Evolutionary conservation across 1,140 invertebrate genomes (phyloP).

Genomic region (Hylaeus anthracinus): DNA sequence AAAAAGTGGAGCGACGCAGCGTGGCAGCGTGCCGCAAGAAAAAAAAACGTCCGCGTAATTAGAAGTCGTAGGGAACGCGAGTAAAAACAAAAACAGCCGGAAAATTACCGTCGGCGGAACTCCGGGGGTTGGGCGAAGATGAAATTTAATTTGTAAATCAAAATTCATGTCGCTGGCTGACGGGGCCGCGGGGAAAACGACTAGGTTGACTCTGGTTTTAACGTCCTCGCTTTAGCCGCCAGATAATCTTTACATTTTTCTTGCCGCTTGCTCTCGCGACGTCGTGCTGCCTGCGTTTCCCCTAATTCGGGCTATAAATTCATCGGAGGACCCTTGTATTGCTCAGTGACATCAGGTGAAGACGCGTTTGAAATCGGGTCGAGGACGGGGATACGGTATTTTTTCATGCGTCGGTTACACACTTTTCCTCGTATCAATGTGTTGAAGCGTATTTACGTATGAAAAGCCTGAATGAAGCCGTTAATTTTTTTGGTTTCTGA

Average conservation of each 20-base stretch:
- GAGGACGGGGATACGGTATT: not conserved
- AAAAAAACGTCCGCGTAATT: conserved; percentile 51
- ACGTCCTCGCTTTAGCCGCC: not conserved
- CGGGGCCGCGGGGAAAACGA: not conserved
- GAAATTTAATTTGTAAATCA: conserved; percentile 60
- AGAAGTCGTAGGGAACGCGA: conserved; percentile 38
- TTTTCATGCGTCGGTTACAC: not conserved
- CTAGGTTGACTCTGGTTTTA: conserved; percentile 43
- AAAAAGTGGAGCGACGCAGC: conserved; percentile 5
- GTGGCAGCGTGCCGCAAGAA: conserved; percentile 9
- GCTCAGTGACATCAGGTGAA: not conserved
- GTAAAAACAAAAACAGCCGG: conserved; percentile 43
- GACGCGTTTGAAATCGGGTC: not conserved
- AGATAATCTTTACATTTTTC: conserved; percentile 8
- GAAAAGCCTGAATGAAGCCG: not conserved
- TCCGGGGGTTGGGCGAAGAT: conserved; percentile 3
- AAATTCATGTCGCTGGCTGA: conserved; percentile 50
- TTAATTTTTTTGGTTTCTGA: no score
- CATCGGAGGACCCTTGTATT: not conserved
- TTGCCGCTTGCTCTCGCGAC: not conserved
- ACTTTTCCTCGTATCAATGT: not conserved
- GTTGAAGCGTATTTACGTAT: not conserved
- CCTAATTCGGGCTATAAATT: conserved; percentile 4
- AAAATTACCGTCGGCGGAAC: conserved; percentile 43
- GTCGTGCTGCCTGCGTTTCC: not conserved